phyloP scores from a whole-genome alignment of 2,113 vertebrate genomes.

The Casuarius casuarius region DNA sequence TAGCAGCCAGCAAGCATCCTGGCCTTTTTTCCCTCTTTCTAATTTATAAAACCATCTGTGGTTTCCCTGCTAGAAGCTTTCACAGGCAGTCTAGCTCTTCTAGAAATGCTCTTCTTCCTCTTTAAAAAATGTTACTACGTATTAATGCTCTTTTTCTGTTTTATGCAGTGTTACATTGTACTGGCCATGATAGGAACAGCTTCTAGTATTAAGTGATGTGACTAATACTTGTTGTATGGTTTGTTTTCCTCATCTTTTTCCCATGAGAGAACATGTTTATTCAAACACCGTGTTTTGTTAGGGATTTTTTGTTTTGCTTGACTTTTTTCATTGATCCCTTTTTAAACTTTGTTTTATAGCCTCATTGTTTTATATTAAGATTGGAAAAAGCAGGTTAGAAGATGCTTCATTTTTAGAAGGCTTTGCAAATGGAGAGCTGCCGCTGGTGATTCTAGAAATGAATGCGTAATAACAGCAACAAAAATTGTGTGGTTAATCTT shows the following conservation, averaged over 20 bases:
- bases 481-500: not conserved
- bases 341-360: not conserved
- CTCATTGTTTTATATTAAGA: not conserved
- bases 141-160: not conserved
- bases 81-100: not conserved
- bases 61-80: not conserved
- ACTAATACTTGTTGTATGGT: not conserved
- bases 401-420: not conserved
- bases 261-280: not conserved
- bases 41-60: not conserved
- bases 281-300: not conserved
- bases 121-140: not conserved
- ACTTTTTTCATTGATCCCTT: not conserved
- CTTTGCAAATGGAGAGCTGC: not conserved
- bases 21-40: not conserved
- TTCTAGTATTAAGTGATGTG: not conserved
- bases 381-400: not conserved
- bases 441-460: not conserved
- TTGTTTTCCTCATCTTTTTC: not conserved
- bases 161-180: not conserved
- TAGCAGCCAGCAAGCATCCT: rapidly evolving
- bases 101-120: not conserved
- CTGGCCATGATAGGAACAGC: not conserved
- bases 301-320: not conserved
- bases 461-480: not conserved